Evolutionary conservation across 2,888 invertebrate species (phyloP), one percentile per base, ranked within the genome.

Genomic region (Caenorhabditis imperialis): DNA sequence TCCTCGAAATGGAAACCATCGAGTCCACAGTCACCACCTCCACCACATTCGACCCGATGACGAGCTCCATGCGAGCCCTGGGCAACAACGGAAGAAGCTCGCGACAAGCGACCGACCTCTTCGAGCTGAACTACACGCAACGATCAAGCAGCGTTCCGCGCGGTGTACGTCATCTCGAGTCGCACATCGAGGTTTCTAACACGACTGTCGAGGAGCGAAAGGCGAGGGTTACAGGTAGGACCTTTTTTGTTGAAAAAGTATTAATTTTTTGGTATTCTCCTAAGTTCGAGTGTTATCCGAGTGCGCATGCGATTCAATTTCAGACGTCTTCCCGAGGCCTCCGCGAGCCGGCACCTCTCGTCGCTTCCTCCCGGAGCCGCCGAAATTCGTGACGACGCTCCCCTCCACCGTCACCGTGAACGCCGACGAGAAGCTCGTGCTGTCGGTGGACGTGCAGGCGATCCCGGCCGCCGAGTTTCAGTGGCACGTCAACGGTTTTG

Each of bases 401-500:
- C 85, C 85, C n/a, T 37, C 55, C 5, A 27, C 62, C 8, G 70
- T 81, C 37, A 77, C 75, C 12, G 55, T 81, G 5, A 72, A 70
- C 25, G 69, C 70, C 16, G 77, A 85, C 47, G 85, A 87, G 53
- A 76, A 75, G 40, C 75, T 87, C 6, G 82, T 85, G 3, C 65
- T 87, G 23, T 81, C 80, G 1, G 85, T 82, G 7, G 84, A 85
- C 63, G 84, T 85, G 8, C 70, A 75, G 18, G 84, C 88, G 1
- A 65, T 81, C 25, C 88, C 88, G 25, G 79, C 84, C 27, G 86
- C 88, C 6, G 84, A 85, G 20, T 79, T 90, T 73, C 88, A 86
- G 16, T 90, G 90, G 90, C 89, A 88, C 75, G 88, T 90, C 20
- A 90, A 90, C 62, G 90, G 90, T 14, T 87, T 90, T 75, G 89